These are phyloP conservation scores for Propithecus coquereli DNA, from an alignment of 2,113 vertebrate species.

Conservation along the genomic window DNA sequence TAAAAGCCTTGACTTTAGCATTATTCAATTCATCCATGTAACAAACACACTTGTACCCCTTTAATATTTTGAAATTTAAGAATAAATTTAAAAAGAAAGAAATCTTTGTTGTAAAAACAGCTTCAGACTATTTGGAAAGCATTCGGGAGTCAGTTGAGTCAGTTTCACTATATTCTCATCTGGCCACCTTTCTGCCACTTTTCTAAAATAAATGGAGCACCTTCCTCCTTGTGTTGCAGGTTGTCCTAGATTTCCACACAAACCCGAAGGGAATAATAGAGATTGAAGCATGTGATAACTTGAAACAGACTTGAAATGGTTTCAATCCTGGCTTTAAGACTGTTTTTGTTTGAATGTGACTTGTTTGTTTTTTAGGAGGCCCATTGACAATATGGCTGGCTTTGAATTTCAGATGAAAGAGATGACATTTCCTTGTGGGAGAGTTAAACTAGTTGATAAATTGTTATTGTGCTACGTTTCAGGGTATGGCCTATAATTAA, in stretches of 20 bases:
- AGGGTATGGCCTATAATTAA: constrained; percentile 75
- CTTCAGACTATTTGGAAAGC: neutral
- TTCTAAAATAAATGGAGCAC: neutral
- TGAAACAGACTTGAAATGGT: neutral
- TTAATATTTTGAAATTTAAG: no score
- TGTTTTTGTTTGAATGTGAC: constrained; percentile 38
- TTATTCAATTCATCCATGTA: no score
- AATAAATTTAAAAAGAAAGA: neutral
- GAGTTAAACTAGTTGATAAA: constrained; percentile 73
- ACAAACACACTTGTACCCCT: no score
- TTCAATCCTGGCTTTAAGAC: neutral
- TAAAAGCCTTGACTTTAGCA: no score
- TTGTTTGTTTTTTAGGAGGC: constrained; percentile 55
- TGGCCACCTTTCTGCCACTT: neutral
- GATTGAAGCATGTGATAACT: neutral
- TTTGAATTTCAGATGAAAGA: constrained; percentile 68
- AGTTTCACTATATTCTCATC: neutral
- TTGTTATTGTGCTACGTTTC: constrained; percentile 69
- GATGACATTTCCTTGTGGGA: constrained; percentile 71
- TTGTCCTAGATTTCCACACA: neutral
- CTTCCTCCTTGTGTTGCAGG: neutral
- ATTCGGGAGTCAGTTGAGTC: neutral
- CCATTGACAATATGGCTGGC: constrained; percentile 48
- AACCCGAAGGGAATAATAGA: neutral
- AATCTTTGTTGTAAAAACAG: neutral